Conservation (phyloP, 2,888 invertebrate species). For the Plagiodera versicolora region DNA sequence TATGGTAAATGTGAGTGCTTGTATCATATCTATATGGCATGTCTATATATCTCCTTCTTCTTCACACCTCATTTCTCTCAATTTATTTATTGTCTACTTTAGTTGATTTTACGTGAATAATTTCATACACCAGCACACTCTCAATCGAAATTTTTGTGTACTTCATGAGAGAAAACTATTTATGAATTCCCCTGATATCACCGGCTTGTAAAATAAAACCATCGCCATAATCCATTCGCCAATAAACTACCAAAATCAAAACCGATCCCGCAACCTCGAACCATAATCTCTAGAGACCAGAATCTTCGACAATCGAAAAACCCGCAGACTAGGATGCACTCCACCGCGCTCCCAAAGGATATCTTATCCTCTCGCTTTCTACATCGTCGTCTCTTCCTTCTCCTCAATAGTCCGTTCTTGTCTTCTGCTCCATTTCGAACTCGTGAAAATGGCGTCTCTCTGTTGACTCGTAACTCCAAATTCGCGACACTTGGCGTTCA, state of each 20-base stretch:
- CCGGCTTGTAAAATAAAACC: neutral
- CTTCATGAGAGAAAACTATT: too few relatives aligned
- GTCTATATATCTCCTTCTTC: too few relatives aligned
- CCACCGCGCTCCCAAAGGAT: constrained; percentile 31
- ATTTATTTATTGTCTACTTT: too few relatives aligned
- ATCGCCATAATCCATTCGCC: constrained; percentile 1
- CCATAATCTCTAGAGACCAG: constrained; percentile 27
- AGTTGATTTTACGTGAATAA: too few relatives aligned
- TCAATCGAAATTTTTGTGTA: too few relatives aligned
- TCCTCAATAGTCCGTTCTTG: constrained; percentile 23
- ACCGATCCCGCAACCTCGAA: constrained; percentile 25
- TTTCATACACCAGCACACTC: too few relatives aligned
- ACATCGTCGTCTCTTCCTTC: constrained; percentile 8
- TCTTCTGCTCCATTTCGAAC: constrained; percentile 34
- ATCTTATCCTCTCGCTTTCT: constrained; percentile 13
- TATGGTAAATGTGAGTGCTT: too few relatives aligned
- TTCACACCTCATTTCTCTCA: too few relatives aligned
- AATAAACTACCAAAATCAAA: constrained; percentile 31
- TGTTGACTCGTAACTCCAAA: constrained; percentile 55
- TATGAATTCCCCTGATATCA: too few relatives aligned
- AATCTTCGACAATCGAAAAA: constrained; percentile 30
- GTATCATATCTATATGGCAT: too few relatives aligned
- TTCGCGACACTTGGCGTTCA: constrained; percentile 55
- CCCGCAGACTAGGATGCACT: constrained; percentile 32
- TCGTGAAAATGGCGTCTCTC: constrained; percentile 53